Evolutionary conservation across 2,113 vertebrate species (phyloP).

Genomic region (Cricetomys ansorgei): DNA sequence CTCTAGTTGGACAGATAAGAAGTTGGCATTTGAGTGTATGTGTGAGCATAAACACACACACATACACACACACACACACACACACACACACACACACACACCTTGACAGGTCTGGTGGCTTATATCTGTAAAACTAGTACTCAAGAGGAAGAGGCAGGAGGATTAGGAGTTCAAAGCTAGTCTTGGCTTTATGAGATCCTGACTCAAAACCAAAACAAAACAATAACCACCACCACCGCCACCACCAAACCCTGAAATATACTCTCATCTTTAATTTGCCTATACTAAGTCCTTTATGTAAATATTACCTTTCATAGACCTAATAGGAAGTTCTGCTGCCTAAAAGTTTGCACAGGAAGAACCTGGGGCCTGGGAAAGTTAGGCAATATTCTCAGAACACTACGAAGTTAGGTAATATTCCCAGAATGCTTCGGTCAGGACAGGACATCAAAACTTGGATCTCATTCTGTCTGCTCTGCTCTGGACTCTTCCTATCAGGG

Average conservation of each 20-base stretch:
- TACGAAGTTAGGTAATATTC: constrained; percentile 15
- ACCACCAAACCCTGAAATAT: neutral
- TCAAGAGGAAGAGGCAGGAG: neutral
- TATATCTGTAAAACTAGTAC: neutral
- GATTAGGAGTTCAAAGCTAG: neutral
- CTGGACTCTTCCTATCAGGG: neutral
- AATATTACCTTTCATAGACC: neutral
- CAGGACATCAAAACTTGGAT: neutral
- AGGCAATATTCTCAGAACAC: neutral
- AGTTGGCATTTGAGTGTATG: neutral
- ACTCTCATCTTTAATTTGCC: neutral
- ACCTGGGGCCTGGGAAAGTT: neutral
- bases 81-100: neutral
- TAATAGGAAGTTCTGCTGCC: neutral
- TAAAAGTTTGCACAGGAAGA: constrained; percentile 4
- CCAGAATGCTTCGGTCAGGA: neutral
- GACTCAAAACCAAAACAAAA: neutral
- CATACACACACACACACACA: neutral
- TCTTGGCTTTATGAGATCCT: neutral
- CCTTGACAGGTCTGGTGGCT: neutral
- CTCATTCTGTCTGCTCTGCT: neutral
- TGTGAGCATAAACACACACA: neutral
- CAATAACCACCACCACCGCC: no score
- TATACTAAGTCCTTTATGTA: neutral
- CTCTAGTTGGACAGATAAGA: neutral